A percentile compares a stretch with the other conserved stretches of the same genome.
Conservation (phyloP, 2,888 invertebrate species). For the Melinopterus prodromus region DNA sequence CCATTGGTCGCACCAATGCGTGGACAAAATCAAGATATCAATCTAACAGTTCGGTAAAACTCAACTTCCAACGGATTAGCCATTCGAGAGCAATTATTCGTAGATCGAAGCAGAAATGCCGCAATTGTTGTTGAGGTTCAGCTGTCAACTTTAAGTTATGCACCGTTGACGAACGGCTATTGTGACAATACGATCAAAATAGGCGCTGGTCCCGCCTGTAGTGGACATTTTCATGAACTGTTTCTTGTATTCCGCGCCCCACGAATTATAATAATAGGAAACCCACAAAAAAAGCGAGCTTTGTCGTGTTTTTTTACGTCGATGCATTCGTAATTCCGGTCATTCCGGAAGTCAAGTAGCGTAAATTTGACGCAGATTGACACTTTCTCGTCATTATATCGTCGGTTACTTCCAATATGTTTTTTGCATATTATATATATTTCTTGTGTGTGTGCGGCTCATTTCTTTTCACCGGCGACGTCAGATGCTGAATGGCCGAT, state of each 20-base stretch:
- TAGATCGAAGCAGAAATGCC: background rate
- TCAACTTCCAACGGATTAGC: background rate
- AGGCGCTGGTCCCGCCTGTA: background rate
- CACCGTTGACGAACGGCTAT: constrained; percentile 23
- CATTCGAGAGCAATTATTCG: background rate
- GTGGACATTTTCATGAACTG: too few relatives aligned
- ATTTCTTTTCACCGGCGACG: background rate
- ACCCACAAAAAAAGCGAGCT: background rate
- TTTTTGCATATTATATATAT: background rate
- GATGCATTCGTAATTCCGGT: background rate
- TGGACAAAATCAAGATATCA: background rate
- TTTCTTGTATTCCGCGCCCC: background rate
- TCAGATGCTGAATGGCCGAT: background rate
- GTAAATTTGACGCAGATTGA: background rate
- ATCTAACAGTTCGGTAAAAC: background rate
- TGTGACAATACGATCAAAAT: constrained; percentile 23
- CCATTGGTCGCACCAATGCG: background rate
- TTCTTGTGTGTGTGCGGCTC: background rate
- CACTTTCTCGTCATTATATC: background rate
- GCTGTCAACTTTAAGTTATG: constrained; percentile 17
- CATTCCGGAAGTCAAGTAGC: background rate
- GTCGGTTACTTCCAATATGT: background rate
- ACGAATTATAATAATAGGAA: background rate
- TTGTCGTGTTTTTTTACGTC: background rate
- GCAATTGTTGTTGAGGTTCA: constrained; percentile 4